phyloP scores from a whole-genome alignment of 1,140 invertebrate species.

The Rhyzopertha dominica region DNA sequence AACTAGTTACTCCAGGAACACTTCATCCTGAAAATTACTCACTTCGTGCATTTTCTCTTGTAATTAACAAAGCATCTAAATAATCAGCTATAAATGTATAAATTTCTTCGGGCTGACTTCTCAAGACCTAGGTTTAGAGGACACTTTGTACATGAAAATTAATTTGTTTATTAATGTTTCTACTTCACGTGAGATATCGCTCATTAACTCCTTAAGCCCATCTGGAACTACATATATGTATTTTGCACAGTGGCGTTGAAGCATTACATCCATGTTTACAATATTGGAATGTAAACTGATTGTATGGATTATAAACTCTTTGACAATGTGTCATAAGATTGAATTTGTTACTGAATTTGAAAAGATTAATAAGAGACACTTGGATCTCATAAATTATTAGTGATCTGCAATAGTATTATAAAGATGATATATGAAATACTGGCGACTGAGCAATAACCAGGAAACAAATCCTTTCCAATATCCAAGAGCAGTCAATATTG shows the following conservation, averaged over 20 bases:
- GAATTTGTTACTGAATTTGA: too few species aligned
- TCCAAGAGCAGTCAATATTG: too few species aligned
- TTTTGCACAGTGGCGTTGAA: constrained; percentile 40
- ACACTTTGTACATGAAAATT: background rate
- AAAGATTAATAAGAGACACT: too few species aligned
- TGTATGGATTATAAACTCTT: too few species aligned
- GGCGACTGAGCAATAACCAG: too few species aligned
- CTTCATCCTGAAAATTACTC: constrained; percentile 7
- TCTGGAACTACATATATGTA: constrained; percentile 51
- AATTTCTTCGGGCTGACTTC: constrained; percentile 56
- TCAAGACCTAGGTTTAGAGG: constrained; percentile 47
- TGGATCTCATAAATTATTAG: too few species aligned
- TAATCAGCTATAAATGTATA: constrained; percentile 65
- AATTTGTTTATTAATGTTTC: background rate
- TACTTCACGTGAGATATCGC: constrained; percentile 63
- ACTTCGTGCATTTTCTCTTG: constrained; percentile 58
- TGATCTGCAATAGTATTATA: too few species aligned
- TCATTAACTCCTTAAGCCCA: constrained; percentile 61
- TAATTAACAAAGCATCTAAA: constrained; percentile 59
- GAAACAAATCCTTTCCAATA: too few species aligned
- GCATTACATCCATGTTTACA: constrained; percentile 40
- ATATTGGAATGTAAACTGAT: too few species aligned
- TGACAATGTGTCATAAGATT: too few species aligned
- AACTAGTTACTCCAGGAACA: too few species aligned
- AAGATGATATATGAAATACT: too few species aligned